A percentile compares a stretch with the other conserved stretches of the same genome.
Evolutionary conservation across 2,797 vertebrate genomes (phyloP).

Genomic region (Neostethus bicornis): DNA sequence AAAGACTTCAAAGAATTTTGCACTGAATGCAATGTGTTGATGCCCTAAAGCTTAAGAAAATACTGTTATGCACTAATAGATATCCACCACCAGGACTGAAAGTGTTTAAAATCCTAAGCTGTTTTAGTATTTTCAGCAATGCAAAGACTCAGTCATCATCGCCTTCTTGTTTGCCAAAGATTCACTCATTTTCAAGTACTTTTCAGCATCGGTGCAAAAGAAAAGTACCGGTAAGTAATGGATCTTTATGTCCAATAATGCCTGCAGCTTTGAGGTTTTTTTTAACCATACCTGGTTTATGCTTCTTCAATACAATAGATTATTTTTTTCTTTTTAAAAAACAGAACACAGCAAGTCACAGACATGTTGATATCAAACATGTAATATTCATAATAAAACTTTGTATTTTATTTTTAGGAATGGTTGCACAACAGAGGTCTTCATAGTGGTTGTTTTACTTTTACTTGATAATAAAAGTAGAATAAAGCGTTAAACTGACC

Average conservation of each 20-base stretch:
- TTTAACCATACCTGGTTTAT: neutral
- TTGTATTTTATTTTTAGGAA: no score
- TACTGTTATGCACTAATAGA: slow-evolving; percentile 45
- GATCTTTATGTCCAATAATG: slow-evolving; percentile 11
- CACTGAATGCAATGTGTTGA: slow-evolving; percentile 53
- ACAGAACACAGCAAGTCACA: neutral
- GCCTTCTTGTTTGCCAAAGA: slow-evolving; percentile 41
- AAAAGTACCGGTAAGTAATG: slow-evolving; percentile 21
- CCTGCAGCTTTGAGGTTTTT: neutral
- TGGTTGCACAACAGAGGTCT: no score
- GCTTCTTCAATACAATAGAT: neutral
- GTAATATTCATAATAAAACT: neutral
- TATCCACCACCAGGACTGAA: slow-evolving; percentile 61
- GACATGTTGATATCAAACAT: neutral
- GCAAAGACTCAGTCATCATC: slow-evolving; percentile 46
- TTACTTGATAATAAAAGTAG: no score
- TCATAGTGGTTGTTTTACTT: no score
- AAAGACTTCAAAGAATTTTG: slow-evolving; percentile 64
- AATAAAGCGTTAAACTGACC: no score
- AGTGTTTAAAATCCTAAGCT: slow-evolving; percentile 58
- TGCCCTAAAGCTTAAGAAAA: slow-evolving; percentile 58
- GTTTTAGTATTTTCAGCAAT: slow-evolving; percentile 56
- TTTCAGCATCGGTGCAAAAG: slow-evolving; percentile 32
- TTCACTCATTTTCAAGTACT: slow-evolving; percentile 29
- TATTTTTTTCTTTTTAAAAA: neutral